phyloP scores from a whole-genome alignment of 2,888 invertebrate species.

The Ormia ochracea region DNA sequence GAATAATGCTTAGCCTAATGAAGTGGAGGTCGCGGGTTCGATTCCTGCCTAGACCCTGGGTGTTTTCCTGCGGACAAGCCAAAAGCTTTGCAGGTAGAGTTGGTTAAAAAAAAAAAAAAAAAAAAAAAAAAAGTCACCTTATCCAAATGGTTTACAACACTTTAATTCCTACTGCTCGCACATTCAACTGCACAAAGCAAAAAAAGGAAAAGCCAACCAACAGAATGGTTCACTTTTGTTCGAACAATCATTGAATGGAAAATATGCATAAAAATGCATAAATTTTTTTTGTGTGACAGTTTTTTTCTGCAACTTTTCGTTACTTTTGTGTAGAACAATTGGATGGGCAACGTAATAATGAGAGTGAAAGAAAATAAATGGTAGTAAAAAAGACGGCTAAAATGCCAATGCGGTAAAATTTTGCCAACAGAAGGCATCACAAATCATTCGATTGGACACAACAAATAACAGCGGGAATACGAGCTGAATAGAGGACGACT shows the following conservation, averaged over 20 bases:
- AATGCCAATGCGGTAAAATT: slow-evolving; percentile 56
- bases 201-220: neutral
- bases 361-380: slow-evolving; percentile 37
- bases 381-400: slow-evolving; percentile 38
- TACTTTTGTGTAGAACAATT: slow-evolving; percentile 37
- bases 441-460: slow-evolving; percentile 66
- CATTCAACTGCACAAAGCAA: neutral
- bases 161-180: neutral
- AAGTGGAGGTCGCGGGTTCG: too few relatives aligned
- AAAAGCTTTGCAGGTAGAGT: too few relatives aligned
- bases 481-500: slow-evolving; percentile 35
- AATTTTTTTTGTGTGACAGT: slow-evolving; percentile 42
- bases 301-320: slow-evolving; percentile 32
- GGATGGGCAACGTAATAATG: slow-evolving; percentile 14
- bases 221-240: slow-evolving; percentile 25
- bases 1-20: too few relatives aligned
- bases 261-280: slow-evolving; percentile 19
- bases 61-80: too few relatives aligned
- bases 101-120: too few relatives aligned
- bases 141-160: slow-evolving; percentile 30
- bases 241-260: slow-evolving; percentile 38
- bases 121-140: too few relatives aligned
- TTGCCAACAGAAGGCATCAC: slow-evolving; percentile 64
- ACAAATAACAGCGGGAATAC: slow-evolving; percentile 52
- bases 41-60: too few relatives aligned